Conservation (phyloP, 2,888 invertebrate genomes). For the Coecobrya sp. region DNA sequence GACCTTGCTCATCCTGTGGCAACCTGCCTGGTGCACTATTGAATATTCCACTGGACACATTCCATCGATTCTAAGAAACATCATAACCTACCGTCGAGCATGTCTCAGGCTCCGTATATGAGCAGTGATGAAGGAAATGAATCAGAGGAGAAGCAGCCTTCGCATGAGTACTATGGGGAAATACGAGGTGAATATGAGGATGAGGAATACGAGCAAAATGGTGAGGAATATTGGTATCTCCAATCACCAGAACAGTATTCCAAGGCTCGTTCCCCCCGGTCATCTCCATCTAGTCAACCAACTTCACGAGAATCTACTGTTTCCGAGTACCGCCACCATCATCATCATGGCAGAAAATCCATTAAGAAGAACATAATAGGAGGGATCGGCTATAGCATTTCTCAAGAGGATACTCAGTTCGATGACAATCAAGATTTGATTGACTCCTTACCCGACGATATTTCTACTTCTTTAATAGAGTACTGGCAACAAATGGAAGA, state of each 20-base stretch:
- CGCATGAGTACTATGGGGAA: neutral
- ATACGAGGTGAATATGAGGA: conserved; percentile 18
- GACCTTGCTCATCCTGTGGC: too few species aligned
- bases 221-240: conserved; percentile 1
- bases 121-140: conserved; percentile 49
- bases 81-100: too few species aligned
- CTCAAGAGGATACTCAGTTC: neutral
- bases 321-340: neutral
- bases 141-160: neutral
- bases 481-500: conserved; percentile 52
- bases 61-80: too few species aligned
- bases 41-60: too few species aligned
- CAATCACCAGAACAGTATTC: conserved; percentile 1
- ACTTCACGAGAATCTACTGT: neutral
- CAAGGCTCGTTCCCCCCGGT: neutral
- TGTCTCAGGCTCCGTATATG: neutral
- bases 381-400: neutral
- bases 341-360: too few species aligned
- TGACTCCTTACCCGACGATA: conserved; percentile 38
- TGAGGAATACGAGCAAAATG: conserved; percentile 23
- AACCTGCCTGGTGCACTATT: too few species aligned
- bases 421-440: conserved; percentile 4
- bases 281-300: neutral
- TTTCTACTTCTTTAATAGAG: neutral
- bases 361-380: neutral